Conservation (phyloP, 2,888 invertebrate genomes). For the Xanthorhoe spadicearia region DNA sequence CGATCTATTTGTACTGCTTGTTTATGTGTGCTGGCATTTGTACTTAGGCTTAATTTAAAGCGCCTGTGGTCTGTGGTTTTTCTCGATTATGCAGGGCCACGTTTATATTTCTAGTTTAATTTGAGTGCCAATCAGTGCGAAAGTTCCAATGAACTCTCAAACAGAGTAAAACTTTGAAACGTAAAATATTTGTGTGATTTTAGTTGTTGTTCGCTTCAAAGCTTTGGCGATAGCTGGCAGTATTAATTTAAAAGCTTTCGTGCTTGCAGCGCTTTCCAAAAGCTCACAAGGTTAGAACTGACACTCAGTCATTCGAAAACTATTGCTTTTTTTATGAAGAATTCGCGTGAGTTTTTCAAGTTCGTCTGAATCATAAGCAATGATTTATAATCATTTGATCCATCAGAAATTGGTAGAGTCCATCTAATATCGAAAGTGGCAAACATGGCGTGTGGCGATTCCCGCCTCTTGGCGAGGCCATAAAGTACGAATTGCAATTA, state of each 20-base stretch:
- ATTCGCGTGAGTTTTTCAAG: neutral
- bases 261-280: neutral
- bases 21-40: conserved; percentile 7
- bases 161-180: neutral
- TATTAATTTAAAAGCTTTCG: neutral
- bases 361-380: neutral
- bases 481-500: conserved; percentile 35
- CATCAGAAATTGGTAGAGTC: neutral
- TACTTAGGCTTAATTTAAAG: neutral
- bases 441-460: conserved; percentile 1
- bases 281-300: neutral
- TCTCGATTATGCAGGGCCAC: neutral
- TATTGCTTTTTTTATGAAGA: conserved; percentile 1
- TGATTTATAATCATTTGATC: conserved; percentile 1
- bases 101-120: neutral
- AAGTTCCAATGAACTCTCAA: neutral
- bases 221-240: neutral
- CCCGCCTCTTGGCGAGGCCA: conserved; percentile 27
- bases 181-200: neutral
- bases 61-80: neutral
- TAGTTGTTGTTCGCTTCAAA: neutral
- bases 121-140: neutral
- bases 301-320: neutral
- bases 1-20: conserved; percentile 22
- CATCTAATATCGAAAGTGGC: conserved; percentile 12